Base-by-base conservation (phyloP, 2,113 vertebrate species). In the Thamnaconus septentrionalis region DNA sequence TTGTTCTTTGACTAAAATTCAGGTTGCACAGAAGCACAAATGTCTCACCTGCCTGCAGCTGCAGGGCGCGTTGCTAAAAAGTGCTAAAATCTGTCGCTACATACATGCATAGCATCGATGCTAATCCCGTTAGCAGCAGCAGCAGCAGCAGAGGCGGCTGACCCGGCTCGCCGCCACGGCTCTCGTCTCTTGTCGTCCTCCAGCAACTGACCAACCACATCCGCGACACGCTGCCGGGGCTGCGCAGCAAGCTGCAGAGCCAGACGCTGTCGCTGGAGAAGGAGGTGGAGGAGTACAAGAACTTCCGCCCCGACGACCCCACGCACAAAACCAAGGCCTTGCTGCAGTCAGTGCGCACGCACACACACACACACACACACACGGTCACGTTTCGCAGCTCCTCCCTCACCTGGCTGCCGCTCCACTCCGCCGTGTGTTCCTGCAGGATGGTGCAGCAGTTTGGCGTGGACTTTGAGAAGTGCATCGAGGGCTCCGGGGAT, bases 121-220 rank as follows among this genome's bases (percentile, higher is more conserved):
- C 18, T 31, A 31, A 31, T 31, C 18, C 18, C 18, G 18, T 31
- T 31, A 31, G 18, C 18, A 31, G 18, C 18, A 31, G 18, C 18
- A 31, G 18, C 18, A 31, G 18, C 18, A 31, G 18, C 18, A 31
- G 18, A 31, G 18, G 18, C 18, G 18, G 18, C 18, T 31, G 18
- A 31, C 18, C 18, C 18, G 18, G 18, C 18, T 31, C 18, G 2
- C 18, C 18, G 18, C 18, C 18, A 31, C 18, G 18, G 18, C 18
- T 31, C 18, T 54, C 18, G 18, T 54, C 18, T 31, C 18, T 9
- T n/a, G 3, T 48, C 39, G 8, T 47, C 56, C 3, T 4, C 6
- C 53, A 98, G 97, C 97, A 98, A 98, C 92, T 99, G 59, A 99
- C 97, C 76, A 98, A 98, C 82, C 97, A 99, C 91, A 99, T 99